phyloP scores from a whole-genome alignment of 2,113 vertebrate species.

The Prionailurus bengalensis region DNA sequence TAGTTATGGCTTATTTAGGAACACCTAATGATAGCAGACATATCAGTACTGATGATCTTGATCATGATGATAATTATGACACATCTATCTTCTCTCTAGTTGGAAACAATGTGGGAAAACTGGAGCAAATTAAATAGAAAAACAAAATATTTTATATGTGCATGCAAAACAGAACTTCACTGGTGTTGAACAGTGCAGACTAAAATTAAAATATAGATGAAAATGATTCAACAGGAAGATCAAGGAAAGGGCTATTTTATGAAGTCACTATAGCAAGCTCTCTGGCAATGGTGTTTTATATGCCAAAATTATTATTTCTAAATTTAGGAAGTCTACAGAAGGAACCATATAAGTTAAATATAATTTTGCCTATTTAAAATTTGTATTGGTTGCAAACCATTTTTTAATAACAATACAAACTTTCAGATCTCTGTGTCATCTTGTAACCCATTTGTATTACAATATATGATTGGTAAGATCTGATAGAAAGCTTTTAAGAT shows the following conservation, averaged over 20 bases:
- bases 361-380: background rate
- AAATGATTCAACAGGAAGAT: background rate
- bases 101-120: background rate
- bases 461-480: background rate
- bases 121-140: background rate
- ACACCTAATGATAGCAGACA: background rate
- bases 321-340: background rate
- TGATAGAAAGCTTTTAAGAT: background rate
- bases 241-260: background rate
- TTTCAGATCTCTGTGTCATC: background rate
- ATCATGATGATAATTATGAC: background rate
- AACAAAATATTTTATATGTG: background rate
- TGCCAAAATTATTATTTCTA: background rate
- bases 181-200: background rate
- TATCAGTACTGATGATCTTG: background rate
- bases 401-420: background rate
- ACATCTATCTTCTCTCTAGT: background rate
- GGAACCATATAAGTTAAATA: background rate
- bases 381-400: background rate
- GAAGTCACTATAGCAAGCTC: background rate
- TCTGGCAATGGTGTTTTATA: background rate
- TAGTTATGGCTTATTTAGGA: background rate
- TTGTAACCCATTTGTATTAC: background rate
- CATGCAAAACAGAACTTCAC: background rate
- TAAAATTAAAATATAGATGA: background rate